Percentiles rank a stretch among this genome's conserved stretches.
Evolutionary conservation across 2,888 invertebrate species (phyloP).

Genomic region (Lasioglossum marginatum): DNA sequence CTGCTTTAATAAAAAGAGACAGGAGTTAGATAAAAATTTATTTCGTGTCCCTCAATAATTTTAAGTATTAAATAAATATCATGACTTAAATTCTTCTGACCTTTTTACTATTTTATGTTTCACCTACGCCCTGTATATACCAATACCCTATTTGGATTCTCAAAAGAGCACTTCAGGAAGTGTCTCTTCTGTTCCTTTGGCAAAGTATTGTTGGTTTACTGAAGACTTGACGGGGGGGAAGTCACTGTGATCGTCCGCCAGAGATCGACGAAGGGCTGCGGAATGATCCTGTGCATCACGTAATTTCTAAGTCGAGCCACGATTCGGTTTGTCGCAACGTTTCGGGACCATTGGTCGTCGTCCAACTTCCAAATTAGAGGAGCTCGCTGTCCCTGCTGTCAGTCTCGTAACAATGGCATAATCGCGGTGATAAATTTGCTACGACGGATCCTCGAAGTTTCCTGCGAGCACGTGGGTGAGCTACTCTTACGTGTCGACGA

Average conservation of each 20-base stretch:
- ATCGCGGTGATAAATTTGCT: conserved; percentile 9
- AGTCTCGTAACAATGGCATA: conserved; percentile 33
- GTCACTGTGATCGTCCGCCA: background rate
- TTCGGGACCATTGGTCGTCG: conserved; percentile 62
- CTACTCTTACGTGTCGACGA: background rate
- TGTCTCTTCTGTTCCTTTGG: background rate
- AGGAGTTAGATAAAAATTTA: no score
- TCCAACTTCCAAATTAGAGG: conserved; percentile 73
- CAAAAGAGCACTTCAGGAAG: no score
- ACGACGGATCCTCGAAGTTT: background rate
- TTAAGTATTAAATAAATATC: no score
- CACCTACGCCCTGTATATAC: no score
- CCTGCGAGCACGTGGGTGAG: background rate
- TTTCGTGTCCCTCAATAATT: no score
- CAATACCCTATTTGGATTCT: no score
- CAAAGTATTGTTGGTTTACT: no score
- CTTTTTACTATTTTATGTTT: no score
- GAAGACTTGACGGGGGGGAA: no score
- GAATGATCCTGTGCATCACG: conserved; percentile 60
- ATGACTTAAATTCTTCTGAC: no score
- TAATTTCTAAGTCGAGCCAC: conserved; percentile 68
- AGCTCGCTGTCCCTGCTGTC: conserved; percentile 19
- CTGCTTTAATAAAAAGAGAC: no score
- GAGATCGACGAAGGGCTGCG: conserved; percentile 25
- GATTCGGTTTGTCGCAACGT: conserved; percentile 61